Evolutionary conservation across 2,797 vertebrate genomes (phyloP).

Genomic region (Girardinus metallicus): DNA sequence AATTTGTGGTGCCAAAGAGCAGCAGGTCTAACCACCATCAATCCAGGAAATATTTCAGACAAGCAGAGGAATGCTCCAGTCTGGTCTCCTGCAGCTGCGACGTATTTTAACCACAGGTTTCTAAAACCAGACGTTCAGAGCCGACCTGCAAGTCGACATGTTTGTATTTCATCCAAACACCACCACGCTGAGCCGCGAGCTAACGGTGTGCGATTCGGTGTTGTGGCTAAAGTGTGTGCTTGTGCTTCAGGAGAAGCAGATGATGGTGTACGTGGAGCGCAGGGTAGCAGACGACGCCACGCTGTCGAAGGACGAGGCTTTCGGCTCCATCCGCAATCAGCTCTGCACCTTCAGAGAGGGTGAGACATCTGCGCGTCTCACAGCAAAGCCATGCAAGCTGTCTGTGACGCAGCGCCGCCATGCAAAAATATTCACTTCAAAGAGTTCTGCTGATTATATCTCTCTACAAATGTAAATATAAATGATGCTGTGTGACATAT

Average conservation of each 20-base stretch:
- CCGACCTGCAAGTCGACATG: conserved; percentile 4
- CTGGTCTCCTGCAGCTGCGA: conserved; percentile 12
- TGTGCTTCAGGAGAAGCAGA: conserved; percentile 80
- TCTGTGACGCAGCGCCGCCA: background rate
- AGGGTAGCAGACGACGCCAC: conserved; percentile 81
- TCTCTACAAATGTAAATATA: background rate
- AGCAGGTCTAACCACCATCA: conserved; percentile 2
- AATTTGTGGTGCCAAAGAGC: conserved; percentile 21
- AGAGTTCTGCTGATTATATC: background rate
- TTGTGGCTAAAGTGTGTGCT: conserved; percentile 15
- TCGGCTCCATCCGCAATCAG: conserved; percentile 81
- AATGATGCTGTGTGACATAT: background rate
- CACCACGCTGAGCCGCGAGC: conserved; percentile 1
- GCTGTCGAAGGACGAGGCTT: conserved; percentile 78
- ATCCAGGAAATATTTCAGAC: conserved; percentile 49
- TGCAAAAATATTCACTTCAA: background rate
- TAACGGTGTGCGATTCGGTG: conserved; percentile 22
- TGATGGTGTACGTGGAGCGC: conserved; percentile 87
- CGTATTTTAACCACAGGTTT: conserved; percentile 36
- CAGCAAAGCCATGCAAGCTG: background rate
- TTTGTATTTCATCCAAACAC: conserved; percentile 31
- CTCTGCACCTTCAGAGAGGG: conserved; percentile 87
- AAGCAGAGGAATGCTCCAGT: conserved; percentile 16
- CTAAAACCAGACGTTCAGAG: conserved; percentile 21
- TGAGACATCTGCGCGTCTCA: conserved; percentile 35